Conservation (phyloP, 2,113 vertebrate genomes). For the Hemiscyllium ocellatum region DNA sequence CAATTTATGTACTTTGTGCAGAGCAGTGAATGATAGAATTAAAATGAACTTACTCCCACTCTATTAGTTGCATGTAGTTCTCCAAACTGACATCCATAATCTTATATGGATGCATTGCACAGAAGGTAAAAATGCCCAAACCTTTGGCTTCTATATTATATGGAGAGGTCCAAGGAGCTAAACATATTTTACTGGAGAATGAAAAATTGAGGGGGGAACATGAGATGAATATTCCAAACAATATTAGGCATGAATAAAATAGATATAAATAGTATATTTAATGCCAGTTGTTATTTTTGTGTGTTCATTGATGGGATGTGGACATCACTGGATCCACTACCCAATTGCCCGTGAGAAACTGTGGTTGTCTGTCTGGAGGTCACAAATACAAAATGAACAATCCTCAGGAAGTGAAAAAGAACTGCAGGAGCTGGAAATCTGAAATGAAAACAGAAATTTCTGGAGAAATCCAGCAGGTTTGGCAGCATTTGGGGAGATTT, state of each 20-base stretch:
- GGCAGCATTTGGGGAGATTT: too few relatives aligned
- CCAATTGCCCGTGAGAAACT: neutral
- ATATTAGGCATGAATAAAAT: neutral
- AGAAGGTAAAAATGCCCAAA: neutral
- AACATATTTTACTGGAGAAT: neutral
- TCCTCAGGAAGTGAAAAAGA: neutral
- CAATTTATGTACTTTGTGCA: neutral
- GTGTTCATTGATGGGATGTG: neutral
- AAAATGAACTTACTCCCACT: neutral
- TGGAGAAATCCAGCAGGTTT: too few relatives aligned
- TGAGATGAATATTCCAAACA: neutral
- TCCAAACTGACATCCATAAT: neutral
- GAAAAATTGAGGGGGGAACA: neutral
- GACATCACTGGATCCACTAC: neutral
- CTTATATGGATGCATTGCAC: neutral
- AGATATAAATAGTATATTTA: neutral
- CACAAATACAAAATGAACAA: neutral
- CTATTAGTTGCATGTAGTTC: neutral
- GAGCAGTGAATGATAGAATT: neutral
- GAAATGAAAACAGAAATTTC: too few relatives aligned
- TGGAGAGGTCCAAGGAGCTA: too few relatives aligned
- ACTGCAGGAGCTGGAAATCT: too few relatives aligned
- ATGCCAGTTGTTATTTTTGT: neutral
- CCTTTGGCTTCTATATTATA: too few relatives aligned
- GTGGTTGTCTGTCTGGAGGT: neutral